A percentile compares a stretch with the other conserved stretches of the same genome.
Conservation (phyloP, 2,113 vertebrate genomes). For the Pachycephala philippinensis region DNA sequence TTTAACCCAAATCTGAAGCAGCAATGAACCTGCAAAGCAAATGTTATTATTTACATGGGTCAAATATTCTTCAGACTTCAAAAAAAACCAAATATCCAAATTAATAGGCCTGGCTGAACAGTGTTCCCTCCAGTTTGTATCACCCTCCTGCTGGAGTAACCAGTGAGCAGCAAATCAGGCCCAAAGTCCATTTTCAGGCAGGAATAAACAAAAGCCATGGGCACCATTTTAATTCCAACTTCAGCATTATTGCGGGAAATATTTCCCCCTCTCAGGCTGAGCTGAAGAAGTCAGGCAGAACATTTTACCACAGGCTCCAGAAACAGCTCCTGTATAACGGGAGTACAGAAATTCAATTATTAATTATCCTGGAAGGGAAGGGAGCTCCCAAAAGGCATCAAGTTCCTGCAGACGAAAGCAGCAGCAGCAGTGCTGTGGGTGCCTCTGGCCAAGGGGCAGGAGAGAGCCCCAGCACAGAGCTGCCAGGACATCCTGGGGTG, state of each 20-base stretch:
- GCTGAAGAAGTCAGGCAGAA: neutral
- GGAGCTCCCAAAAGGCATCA: neutral
- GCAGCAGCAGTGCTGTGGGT: accelerated
- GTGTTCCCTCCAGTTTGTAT: neutral
- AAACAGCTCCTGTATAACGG: neutral
- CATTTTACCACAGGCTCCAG: neutral
- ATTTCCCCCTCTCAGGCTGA: neutral
- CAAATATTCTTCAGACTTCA: neutral
- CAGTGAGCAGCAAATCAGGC: neutral
- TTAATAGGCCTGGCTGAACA: neutral
- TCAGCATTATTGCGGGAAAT: neutral
- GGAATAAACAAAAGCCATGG: neutral
- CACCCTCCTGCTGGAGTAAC: neutral
- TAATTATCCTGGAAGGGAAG: neutral
- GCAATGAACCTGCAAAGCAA: neutral
- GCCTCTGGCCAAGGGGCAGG: neutral
- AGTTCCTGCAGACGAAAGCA: neutral
- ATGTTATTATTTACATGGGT: neutral
- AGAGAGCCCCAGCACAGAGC: neutral
- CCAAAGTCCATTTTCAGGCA: neutral
- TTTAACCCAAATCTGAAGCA: neutral
- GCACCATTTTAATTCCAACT: neutral
- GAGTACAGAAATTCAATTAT: neutral
- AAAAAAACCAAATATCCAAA: neutral
- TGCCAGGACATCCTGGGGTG: accelerated